Percentiles rank a stretch among this genome's conserved stretches.
Conservation (phyloP, 1,140 invertebrate genomes). For the Formica selysi region DNA sequence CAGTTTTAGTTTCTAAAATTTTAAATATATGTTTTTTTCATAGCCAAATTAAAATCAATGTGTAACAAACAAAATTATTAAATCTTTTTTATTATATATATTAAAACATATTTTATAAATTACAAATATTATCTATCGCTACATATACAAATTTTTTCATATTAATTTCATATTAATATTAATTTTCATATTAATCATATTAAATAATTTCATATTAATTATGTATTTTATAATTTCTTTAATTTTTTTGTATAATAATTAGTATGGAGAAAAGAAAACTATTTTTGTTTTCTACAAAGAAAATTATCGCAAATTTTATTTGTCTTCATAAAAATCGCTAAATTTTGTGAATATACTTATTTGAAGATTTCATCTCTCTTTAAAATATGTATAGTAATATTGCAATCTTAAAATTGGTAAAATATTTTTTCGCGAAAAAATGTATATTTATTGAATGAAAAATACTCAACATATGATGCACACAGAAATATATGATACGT, state of each 20-base stretch:
- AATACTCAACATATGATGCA: background rate
- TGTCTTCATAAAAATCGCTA: background rate
- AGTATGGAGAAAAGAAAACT: background rate
- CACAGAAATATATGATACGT: background rate
- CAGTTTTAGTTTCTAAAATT: constrained; percentile 5
- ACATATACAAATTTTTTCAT: background rate
- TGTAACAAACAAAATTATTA: background rate
- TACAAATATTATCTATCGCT: background rate
- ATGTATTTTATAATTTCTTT: background rate
- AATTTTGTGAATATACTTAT: background rate
- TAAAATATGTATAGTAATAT: background rate
- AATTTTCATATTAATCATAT: background rate
- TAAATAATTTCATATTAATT: background rate
- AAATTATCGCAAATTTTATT: background rate
- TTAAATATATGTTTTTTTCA: background rate
- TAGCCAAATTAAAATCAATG: background rate
- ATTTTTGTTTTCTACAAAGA: background rate
- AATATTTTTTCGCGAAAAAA: background rate
- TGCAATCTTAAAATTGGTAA: background rate
- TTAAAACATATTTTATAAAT: too few relatives aligned
- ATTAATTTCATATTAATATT: background rate
- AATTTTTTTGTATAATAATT: background rate
- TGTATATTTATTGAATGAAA: background rate
- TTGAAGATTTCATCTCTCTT: background rate
- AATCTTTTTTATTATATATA: background rate